Percentiles rank a stretch among this genome's conserved stretches.
Conservation (phyloP, 1,140 invertebrate genomes). For the Drosophila guanche region DNA sequence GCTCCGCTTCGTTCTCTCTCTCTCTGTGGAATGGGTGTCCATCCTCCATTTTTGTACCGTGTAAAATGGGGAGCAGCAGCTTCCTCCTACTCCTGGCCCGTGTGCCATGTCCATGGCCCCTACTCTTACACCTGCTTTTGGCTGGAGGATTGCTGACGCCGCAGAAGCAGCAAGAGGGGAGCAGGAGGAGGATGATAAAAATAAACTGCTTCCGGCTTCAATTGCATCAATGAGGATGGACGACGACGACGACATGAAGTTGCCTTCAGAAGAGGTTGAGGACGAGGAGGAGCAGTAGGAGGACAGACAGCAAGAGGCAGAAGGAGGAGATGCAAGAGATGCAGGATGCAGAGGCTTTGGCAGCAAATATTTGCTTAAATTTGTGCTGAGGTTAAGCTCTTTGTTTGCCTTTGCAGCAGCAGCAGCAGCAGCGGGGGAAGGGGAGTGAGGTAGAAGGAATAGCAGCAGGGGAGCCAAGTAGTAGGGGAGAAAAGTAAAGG, state of each 20-base stretch:
- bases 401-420: slow-evolving; percentile 60
- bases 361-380: slow-evolving; percentile 81
- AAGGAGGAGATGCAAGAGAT: slow-evolving; percentile 6
- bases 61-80: too few relatives aligned
- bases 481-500: background rate
- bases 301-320: background rate
- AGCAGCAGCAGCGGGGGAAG: background rate
- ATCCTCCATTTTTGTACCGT: too few relatives aligned
- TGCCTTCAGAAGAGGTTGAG: slow-evolving; percentile 5
- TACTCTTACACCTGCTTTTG: slow-evolving; percentile 51
- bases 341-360: slow-evolving; percentile 14
- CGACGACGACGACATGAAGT: slow-evolving; percentile 14
- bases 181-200: slow-evolving; percentile 28
- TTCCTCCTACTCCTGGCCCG: too few relatives aligned
- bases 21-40: too few relatives aligned
- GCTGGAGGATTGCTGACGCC: slow-evolving; percentile 67
- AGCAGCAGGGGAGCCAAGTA: background rate
- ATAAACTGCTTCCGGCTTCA: slow-evolving; percentile 73
- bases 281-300: background rate
- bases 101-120: background rate
- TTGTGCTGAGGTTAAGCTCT: slow-evolving; percentile 81
- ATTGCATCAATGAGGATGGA: slow-evolving; percentile 66
- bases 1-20: too few relatives aligned
- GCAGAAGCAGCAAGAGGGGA: slow-evolving; percentile 26
- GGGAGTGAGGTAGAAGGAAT: background rate